Base-by-base conservation (phyloP, 2,888 invertebrate species). In the Lasioglossum morio region DNA sequence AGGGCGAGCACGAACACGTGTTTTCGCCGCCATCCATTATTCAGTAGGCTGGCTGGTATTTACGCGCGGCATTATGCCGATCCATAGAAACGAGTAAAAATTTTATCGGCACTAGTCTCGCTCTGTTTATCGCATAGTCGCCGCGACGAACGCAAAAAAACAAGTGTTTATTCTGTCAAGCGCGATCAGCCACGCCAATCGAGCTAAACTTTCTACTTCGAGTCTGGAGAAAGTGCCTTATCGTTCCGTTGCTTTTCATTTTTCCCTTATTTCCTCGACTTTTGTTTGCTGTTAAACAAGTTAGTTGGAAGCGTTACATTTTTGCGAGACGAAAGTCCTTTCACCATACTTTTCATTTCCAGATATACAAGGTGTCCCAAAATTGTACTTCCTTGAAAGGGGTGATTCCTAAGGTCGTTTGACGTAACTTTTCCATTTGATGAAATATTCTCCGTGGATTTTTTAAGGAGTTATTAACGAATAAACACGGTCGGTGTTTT, bases 141-240 rank as follows among this genome's bases (percentile, higher is more conserved):
- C 53, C 10, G 34, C 63, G 34, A 80, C 37, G 70, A 66, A 70
- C 63, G 69, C 53, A 75, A 40, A 84, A 78, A 53, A 84, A 82
- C 34, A 81, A 86, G 82, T 46, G 12, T 82, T 37, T 37, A 43
- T 48, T 77, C 78, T 73, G 80, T 82, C 76, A 89, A 88, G 77
- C 83, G 60, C 83, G 84, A 91, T 87, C 80, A 79, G 60, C 76
- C 77, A 73, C 75, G 82, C 77, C 81, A 78, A 75, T 86, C 78
- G 46, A 27, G 37, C 48, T 92, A 89, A 89, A 87, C 87, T 86
- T 87, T 92, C 93, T 88, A 93, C 92, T 92, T 92, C 92, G 91
- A 89, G 89, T 86, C 88, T 72, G 81, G 88, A 88, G 92, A 92
- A 92, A 63, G 30, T 92, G 30, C 48, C 72, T 76, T 60, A 53